phyloP scores from a whole-genome alignment of 2,888 invertebrate genomes.

The Diaphora mendica region DNA sequence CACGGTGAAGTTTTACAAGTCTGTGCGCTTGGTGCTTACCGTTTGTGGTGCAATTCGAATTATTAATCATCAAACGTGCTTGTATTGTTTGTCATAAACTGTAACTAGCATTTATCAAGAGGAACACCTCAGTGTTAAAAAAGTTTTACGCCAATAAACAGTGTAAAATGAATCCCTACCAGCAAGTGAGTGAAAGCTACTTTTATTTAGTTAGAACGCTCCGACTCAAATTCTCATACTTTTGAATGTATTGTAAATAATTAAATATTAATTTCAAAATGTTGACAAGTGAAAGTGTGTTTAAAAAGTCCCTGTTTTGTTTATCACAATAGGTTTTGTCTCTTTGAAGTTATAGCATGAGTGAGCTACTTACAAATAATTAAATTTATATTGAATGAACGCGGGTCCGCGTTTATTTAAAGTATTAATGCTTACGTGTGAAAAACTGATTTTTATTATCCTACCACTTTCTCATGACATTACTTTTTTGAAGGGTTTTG shows the following conservation, averaged over 20 bases:
- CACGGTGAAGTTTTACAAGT: neutral
- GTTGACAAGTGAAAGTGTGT: neutral
- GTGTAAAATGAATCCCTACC: slow-evolving; percentile 76
- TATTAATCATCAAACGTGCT: slow-evolving; percentile 8
- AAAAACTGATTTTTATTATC: neutral
- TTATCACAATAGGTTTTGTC: slow-evolving; percentile 67
- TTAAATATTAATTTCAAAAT: neutral
- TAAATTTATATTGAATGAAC: neutral
- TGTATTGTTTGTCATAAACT: neutral
- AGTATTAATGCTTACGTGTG: neutral
- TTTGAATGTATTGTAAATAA: neutral
- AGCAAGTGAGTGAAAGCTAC: slow-evolving; percentile 64
- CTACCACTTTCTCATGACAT: neutral
- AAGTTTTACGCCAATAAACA: neutral
- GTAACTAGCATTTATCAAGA: neutral
- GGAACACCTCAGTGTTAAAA: neutral
- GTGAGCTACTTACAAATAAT: neutral
- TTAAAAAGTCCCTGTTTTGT: slow-evolving; percentile 62
- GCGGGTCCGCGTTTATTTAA: neutral
- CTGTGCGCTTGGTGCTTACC: neutral
- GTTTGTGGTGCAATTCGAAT: slow-evolving; percentile 33
- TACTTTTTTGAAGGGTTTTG: neutral
- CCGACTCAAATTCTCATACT: neutral
- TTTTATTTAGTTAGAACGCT: slow-evolving; percentile 11
- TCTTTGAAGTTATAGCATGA: neutral